Base-by-base conservation (phyloP, 92 coral and sea anemone species). In the Porites divaricata region DNA sequence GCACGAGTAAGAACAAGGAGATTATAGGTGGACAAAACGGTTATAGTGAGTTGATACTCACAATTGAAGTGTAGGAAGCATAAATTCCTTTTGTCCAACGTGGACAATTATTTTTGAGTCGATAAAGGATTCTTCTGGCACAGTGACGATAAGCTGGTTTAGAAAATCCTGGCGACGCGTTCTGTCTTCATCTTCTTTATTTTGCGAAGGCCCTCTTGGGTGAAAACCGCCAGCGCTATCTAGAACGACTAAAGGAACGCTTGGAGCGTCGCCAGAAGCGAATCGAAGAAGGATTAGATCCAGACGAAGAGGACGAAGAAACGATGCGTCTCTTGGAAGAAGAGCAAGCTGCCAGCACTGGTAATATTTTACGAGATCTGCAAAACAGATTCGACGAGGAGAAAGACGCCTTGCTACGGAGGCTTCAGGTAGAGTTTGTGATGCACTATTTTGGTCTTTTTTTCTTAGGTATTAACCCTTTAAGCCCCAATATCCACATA, bases 331-430 rank as follows among this genome's bases (percentile, higher is more conserved):
- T 93, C 72, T 75, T 95, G 53, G 94, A 95, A 58, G 99, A 96
- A 67, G 98, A 89, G 35, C 81, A 89, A 52, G 67, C 93, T n/a
- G 92, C 89, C 52, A 88, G 93, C 63, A 85, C 91, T 22, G 99
- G 99, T 7, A 96, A 96, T 78, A 92, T 96, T 26, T 88, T 95
- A 83, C 91, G 78, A 89, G 99, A 96, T 86, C 91, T 96, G 70
- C 98, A 96, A 74, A 92, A 96, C 89, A 83, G 99, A 85, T 96
- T 90, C 90, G 98, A 86, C 64, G 98, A 93, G 70, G 99, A 96
- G 86, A 96, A 96, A 63, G 95, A 95, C 26, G 92, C 98, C 2
- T 78, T 96, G 73, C 86, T 96, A 63, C 92, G 94, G 68, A 80
- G 99, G 63, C 88, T 96, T 28, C 93, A 95, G 93, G 98, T 95